Conservation (phyloP, 1,140 invertebrate species). For the Heliconius hewitsoni region DNA sequence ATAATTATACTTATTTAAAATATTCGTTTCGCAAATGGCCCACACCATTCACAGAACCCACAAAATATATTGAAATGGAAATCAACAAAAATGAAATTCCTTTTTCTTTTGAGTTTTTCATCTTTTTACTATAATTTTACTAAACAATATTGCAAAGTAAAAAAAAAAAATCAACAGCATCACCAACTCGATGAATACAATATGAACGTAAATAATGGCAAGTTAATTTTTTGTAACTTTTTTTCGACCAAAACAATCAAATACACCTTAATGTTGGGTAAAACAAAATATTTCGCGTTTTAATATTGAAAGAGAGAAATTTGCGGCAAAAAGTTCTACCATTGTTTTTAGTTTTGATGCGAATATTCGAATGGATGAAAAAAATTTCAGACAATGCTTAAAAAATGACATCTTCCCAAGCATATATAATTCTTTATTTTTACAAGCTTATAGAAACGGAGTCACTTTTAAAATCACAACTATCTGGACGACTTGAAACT, state of each 20-base stretch:
- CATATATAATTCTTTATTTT: constrained; percentile 24
- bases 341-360: constrained; percentile 45
- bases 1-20: too few relatives aligned
- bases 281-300: constrained; percentile 35
- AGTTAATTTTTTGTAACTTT: constrained; percentile 26
- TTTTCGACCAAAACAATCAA: constrained; percentile 33
- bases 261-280: constrained; percentile 31
- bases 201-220: constrained; percentile 16
- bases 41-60: too few relatives aligned
- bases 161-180: not conserved
- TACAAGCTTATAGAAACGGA: constrained; percentile 13
- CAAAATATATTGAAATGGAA: not conserved
- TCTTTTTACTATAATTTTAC: not conserved
- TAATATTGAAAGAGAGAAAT: constrained; percentile 38
- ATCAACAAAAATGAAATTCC: not conserved
- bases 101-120: not conserved
- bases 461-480: constrained; percentile 3
- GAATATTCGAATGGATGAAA: constrained; percentile 38
- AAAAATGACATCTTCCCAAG: constrained; percentile 29
- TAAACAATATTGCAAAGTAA: not conserved
- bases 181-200: not conserved
- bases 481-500: constrained; percentile 8
- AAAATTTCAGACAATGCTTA: constrained; percentile 37
- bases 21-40: too few relatives aligned
- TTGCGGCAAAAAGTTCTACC: constrained; percentile 38